A percentile compares a stretch with the other conserved stretches of the same genome.
phyloP scores from a whole-genome alignment of 1,140 invertebrate genomes.

The Brevipalpus yothersi region DNA sequence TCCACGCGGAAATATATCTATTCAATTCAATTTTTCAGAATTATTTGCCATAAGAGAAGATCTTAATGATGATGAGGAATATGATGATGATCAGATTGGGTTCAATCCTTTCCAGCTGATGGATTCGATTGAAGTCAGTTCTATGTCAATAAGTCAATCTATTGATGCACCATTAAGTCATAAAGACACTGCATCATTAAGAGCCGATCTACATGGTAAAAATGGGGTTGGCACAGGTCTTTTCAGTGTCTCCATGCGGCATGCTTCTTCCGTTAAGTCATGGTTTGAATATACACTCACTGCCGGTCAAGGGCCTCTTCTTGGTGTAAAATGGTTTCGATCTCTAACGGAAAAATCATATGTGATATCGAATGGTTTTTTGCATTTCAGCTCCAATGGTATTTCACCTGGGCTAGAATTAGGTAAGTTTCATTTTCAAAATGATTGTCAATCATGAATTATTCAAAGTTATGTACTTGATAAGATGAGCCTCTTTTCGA shows the following conservation, averaged over 20 bases:
- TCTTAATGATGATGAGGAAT: conserved; percentile 4
- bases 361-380: background rate
- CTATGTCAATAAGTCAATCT: conserved; percentile 69
- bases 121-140: conserved; percentile 49
- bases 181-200: conserved; percentile 43
- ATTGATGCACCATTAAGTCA: conserved; percentile 71
- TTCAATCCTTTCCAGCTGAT: conserved; percentile 27
- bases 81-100: background rate
- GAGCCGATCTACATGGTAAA: conserved; percentile 41
- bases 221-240: conserved; percentile 58
- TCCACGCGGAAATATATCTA: conserved; percentile 49
- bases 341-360: conserved; percentile 31
- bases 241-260: conserved; percentile 41
- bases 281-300: conserved; percentile 43
- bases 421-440: background rate
- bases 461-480: background rate
- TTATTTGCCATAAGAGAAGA: conserved; percentile 35
- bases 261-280: conserved; percentile 47
- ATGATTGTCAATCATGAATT: background rate
- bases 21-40: conserved; percentile 76
- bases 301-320: conserved; percentile 45
- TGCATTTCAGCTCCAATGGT: conserved; percentile 3
- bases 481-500: background rate
- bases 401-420: conserved; percentile 3
- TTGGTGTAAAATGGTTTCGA: conserved; percentile 45